Evolutionary conservation across 2,113 vertebrate genomes (phyloP).

Genomic region (Brachyhypopomus occidentalis): DNA sequence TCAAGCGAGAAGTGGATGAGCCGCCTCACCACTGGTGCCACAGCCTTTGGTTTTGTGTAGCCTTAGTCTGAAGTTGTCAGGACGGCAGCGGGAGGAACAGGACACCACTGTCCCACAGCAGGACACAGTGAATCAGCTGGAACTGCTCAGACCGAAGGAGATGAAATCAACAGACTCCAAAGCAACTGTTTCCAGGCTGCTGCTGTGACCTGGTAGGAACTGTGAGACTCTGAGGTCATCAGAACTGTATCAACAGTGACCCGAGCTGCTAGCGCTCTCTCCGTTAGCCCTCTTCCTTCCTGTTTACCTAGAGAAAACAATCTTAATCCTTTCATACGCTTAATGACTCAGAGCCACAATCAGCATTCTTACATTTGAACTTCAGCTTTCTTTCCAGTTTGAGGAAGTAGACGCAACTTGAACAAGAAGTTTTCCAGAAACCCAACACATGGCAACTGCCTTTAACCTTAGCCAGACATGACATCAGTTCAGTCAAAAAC

Average conservation of each 20-base stretch:
- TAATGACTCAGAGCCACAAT: neutral
- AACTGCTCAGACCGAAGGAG: no score
- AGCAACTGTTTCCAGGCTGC: no score
- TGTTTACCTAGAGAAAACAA: neutral
- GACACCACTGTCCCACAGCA: neutral
- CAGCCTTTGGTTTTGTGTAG: no score
- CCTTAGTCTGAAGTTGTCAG: neutral
- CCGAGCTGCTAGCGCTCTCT: neutral
- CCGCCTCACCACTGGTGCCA: no score
- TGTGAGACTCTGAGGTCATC: no score
- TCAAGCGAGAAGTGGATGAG: neutral
- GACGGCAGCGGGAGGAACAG: neutral
- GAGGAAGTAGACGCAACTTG: neutral
- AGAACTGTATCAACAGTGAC: no score
- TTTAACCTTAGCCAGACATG: slow-evolving; percentile 6
- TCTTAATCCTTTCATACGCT: neutral
- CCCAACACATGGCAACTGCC: slow-evolving; percentile 4
- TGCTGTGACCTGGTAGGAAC: no score
- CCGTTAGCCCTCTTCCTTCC: neutral
- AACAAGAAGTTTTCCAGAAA: slow-evolving; percentile 32
- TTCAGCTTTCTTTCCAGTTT: neutral
- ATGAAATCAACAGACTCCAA: no score
- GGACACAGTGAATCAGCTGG: no score
- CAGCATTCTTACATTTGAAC: neutral
- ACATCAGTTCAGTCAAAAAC: neutral